Conservation (phyloP, 2,113 vertebrate species). For the Numida meleagris region DNA sequence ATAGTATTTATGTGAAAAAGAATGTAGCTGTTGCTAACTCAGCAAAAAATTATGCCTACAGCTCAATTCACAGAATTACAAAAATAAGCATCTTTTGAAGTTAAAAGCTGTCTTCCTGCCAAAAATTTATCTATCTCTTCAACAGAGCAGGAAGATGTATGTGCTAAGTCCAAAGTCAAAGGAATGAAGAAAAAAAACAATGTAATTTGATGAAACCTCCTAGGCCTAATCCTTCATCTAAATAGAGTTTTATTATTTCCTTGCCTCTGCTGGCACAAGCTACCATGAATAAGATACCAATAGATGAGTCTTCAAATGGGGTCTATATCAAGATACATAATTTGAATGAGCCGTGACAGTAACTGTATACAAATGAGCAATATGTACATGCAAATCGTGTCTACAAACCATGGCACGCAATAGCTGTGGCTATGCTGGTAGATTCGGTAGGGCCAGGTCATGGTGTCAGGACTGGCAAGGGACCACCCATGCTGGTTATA, state of each 20-base stretch:
- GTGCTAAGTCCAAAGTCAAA: not conserved
- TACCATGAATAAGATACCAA: not conserved
- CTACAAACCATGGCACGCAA: not conserved
- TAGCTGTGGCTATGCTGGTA: not conserved
- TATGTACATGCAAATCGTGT: not conserved
- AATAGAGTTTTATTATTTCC: not conserved
- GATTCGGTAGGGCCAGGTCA: not conserved
- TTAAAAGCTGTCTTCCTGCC: not conserved
- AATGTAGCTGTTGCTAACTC: not conserved
- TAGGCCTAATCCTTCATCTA: not conserved
- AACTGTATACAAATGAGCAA: not conserved
- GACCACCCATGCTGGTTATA: not conserved
- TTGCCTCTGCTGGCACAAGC: not conserved
- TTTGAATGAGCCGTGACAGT: not conserved
- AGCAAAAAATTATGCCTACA: not conserved
- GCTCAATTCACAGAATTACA: not conserved
- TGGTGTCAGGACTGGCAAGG: not conserved
- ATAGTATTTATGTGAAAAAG: not conserved
- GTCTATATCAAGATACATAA: not conserved
- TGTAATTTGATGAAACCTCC: not conserved
- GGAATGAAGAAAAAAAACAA: not conserved
- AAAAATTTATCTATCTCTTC: not conserved
- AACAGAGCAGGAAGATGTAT: not conserved
- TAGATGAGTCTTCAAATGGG: not conserved
- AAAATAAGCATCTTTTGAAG: constrained; percentile 10